A percentile compares a stretch with the other conserved stretches of the same genome.
Evolutionary conservation across 1,140 invertebrate genomes (phyloP).

Genomic region (Aphaenogaster rudis): DNA sequence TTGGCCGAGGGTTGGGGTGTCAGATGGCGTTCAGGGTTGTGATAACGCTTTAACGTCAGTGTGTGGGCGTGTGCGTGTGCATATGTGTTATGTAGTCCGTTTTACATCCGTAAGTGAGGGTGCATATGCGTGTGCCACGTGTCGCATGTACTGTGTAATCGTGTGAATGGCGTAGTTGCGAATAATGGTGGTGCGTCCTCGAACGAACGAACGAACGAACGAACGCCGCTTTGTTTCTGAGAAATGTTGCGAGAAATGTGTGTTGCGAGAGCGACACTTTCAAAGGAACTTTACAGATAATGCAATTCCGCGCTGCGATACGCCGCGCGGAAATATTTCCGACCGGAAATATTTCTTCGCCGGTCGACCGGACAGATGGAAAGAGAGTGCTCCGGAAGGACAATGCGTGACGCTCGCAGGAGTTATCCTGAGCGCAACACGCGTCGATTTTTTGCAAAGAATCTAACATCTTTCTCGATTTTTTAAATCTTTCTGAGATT

Average conservation of each 20-base stretch:
- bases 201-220: constrained; percentile 49
- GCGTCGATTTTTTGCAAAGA: constrained; percentile 9
- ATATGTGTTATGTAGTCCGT: not conserved
- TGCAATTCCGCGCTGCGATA: constrained; percentile 54
- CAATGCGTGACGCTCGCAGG: constrained; percentile 13
- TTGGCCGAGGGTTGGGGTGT: constrained; percentile 5
- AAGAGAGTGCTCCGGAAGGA: constrained; percentile 42
- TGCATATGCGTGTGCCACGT: constrained; percentile 49
- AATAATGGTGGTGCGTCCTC: constrained; percentile 60
- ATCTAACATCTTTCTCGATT: not conserved
- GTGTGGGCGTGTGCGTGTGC: not conserved
- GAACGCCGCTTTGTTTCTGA: constrained; percentile 59
- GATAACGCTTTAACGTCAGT: constrained; percentile 28
- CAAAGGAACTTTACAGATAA: constrained; percentile 65
- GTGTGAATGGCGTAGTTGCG: constrained; percentile 53
- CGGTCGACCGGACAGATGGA: constrained; percentile 38
- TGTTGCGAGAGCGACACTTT: constrained; percentile 58
- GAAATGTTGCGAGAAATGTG: constrained; percentile 64
- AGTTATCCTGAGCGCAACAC: not conserved
- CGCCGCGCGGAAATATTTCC: constrained; percentile 62
- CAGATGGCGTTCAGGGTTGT: constrained; percentile 13
- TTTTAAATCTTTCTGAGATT: not conserved
- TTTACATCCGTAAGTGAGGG: not conserved
- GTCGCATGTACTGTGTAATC: constrained; percentile 58
- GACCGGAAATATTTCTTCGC: constrained; percentile 61